Base-by-base conservation (phyloP, 2,888 invertebrate genomes). In the Scaptomyza parva region DNA sequence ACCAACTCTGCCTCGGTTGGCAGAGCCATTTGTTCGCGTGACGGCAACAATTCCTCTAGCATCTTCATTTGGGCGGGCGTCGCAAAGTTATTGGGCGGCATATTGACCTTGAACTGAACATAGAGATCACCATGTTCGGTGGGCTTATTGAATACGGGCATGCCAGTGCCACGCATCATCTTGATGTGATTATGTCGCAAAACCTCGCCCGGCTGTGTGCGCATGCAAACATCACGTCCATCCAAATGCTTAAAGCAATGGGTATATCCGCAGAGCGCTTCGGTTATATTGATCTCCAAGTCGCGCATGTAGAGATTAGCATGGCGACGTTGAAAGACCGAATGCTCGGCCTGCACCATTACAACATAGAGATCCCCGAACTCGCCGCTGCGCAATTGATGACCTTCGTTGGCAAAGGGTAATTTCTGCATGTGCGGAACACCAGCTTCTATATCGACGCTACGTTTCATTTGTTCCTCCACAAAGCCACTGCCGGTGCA, bases 351-450 rank as follows among this genome's bases (percentile, higher is more conserved):
- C 90, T 95, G 95, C 88, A 96, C 95, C 62, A 98, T 92, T 40
- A 98, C 94, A 86, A 98, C 96, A 54, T 98, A 94, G 30, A 98
- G 95, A 93, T 98, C 97, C 9, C 98, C 98, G 14, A 97, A 94
- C 84, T 96, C 96, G 33, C 96, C 94, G 69, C 95, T 96, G 54
- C 97, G 96, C 92, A 96, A 94, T 88, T 98, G 98, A 91, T 98
- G 97, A 30, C 98, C 98, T 92, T 98, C 97, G 35, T 96, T 96
- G 76, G 95, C 93, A 90, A 98, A 97, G 81, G 94, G 94, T 70
- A 98, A 95, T 91, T 96, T 97, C 90, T 97, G 95, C 84, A 95
- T 95, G 87, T 98, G 96, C 70, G 93, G 94, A 96, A 97, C 97
- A 28, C 97, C 98, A 89, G 96, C 96, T 82, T 97, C 97, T 70